Evolutionary conservation across 1,140 invertebrate species (phyloP).

Genomic region (Odontomachus brunneus): DNA sequence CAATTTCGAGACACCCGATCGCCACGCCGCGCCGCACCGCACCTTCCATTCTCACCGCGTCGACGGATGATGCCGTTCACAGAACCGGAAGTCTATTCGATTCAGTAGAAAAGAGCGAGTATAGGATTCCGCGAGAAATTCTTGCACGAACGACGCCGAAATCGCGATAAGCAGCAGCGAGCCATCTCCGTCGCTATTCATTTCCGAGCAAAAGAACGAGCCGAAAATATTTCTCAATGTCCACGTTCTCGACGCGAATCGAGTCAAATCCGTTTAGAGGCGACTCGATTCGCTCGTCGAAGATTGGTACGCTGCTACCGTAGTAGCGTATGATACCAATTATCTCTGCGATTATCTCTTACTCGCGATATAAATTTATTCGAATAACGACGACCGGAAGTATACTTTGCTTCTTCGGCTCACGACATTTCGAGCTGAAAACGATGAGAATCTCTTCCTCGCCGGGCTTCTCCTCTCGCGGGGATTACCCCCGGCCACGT

Average conservation of each 20-base stretch:
- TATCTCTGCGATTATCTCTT: too few relatives aligned
- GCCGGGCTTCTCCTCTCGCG: too few relatives aligned
- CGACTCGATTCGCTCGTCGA: not conserved
- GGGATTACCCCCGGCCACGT: too few relatives aligned
- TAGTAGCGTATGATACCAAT: too few relatives aligned
- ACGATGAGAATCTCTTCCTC: constrained; percentile 24
- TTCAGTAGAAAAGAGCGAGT: constrained; percentile 51
- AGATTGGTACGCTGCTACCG: not conserved
- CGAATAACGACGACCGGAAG: too few relatives aligned
- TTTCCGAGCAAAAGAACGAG: constrained; percentile 56
- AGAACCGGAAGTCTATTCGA: constrained; percentile 75
- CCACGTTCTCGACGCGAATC: not conserved
- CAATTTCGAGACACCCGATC: constrained; percentile 22
- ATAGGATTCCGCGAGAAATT: constrained; percentile 52
- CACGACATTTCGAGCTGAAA: too few relatives aligned
- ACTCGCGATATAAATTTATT: too few relatives aligned
- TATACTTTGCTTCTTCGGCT: too few relatives aligned
- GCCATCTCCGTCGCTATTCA: constrained; percentile 43
- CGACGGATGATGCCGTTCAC: constrained; percentile 72
- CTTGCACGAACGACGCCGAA: constrained; percentile 68
- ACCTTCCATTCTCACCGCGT: constrained; percentile 73
- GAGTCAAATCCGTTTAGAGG: not conserved
- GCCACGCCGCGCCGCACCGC: constrained; percentile 14
- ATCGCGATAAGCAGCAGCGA: constrained; percentile 72
- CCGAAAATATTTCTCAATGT: constrained; percentile 60